These are phyloP conservation scores for Dufourea novaeangliae DNA, from an alignment of 1,140 invertebrate genomes.

Conservation along the genomic window DNA sequence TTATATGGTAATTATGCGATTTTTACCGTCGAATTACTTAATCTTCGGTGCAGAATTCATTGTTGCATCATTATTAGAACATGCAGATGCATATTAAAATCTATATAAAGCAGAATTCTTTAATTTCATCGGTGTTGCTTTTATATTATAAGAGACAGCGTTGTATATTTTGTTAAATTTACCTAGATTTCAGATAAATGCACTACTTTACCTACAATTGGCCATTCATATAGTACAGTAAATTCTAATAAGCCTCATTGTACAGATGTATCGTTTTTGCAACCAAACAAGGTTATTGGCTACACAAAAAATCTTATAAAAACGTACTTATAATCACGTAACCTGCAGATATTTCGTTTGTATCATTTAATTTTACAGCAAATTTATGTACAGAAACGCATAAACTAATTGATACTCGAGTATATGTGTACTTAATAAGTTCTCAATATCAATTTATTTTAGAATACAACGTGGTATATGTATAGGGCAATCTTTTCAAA, in stretches of 20 bases:
- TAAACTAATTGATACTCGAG: no score
- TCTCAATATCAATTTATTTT: no score
- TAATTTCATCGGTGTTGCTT: not conserved
- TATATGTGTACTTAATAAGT: no score
- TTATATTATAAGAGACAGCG: no score
- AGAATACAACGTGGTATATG: no score
- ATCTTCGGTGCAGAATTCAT: conserved; percentile 1
- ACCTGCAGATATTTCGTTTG: no score
- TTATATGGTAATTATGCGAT: conserved; percentile 9
- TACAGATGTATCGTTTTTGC: not conserved
- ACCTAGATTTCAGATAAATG: not conserved
- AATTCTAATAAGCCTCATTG: not conserved
- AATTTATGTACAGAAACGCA: no score
- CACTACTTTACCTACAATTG: not conserved
- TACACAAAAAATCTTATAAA: no score
- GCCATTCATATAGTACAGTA: not conserved
- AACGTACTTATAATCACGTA: no score
- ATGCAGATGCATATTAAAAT: not conserved
- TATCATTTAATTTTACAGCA: no score
- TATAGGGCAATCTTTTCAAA: no score
- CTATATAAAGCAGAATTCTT: not conserved
- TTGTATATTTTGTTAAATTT: not conserved
- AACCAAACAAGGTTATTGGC: no score
- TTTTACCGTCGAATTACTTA: not conserved
- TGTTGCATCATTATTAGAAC: not conserved